Base-by-base conservation (phyloP, 2,113 vertebrate species). In the Centropristis striata region DNA sequence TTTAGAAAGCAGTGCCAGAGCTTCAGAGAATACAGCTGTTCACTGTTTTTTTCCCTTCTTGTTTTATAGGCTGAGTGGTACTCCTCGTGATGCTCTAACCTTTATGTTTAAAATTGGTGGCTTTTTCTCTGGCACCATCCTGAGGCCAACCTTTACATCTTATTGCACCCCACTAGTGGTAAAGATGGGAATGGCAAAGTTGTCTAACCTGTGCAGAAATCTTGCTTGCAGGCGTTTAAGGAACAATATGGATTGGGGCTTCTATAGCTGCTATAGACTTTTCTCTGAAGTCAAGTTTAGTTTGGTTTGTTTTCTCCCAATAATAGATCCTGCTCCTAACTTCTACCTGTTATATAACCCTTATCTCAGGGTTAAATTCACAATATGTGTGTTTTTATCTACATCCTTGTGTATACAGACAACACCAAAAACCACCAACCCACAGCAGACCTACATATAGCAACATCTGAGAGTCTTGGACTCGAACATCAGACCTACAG, bases 391-490 rank as follows among this genome's bases (percentile, higher is more conserved):
- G 14, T 77, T 66, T 51, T 28, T 12, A 49, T 55, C 11, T 65
- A 36, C 21, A 42, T 58, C 15, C 36, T 16, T 71, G 13, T 59
- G 28, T 57, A 16, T 69, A 69, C 67, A 81, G 76, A 74, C 42
- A 50, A 54, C 18, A 80, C 61, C 57, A 60, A 21, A 59, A 53
- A 65, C 4, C 77, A 50, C 25, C 54, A 75, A 49, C 67, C 39
- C 28, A 66, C 59, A 63, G 20, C 73, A 77, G 67, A 81, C 51
- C 63, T 18, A 9, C 10, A 23, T 28, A 36, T 65, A 71, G n/a
- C 72, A 75, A 63, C 89, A 90, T 86, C 71, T 80, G 81, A 55
- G 39, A 47, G 28, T 55, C 53, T 68, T 18, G 12, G n/a, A 15
- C 51, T 53, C 44, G 27, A 54, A 54, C 2, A 12, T 14, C 23